Percentiles rank a stretch among this genome's conserved stretches.
Evolutionary conservation across 2,888 invertebrate species (phyloP).

Genomic region (Watsonalla cultraria): DNA sequence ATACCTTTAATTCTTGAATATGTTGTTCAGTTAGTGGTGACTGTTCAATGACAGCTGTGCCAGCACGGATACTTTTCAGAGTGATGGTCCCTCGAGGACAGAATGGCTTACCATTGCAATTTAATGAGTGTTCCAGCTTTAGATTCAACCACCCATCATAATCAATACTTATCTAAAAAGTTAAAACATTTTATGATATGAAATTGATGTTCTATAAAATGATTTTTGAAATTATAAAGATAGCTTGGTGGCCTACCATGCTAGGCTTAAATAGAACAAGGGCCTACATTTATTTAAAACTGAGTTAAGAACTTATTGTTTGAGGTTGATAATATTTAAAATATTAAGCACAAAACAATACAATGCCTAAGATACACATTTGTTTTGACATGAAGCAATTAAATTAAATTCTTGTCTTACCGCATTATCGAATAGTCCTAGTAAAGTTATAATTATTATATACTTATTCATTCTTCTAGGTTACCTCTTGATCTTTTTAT

Average conservation of each 20-base stretch:
- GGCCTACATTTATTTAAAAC: no score
- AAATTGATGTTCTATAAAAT: no score
- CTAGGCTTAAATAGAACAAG: no score
- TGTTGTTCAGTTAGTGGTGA: slow-evolving; percentile 76
- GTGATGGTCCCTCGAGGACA: slow-evolving; percentile 84
- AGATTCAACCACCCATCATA: slow-evolving; percentile 87
- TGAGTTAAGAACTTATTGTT: no score
- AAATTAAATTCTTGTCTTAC: slow-evolving; percentile 14
- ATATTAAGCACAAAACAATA: no score
- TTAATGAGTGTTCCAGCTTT: slow-evolving; percentile 83
- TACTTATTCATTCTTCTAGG: no score
- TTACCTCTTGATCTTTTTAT: no score
- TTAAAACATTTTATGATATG: background rate
- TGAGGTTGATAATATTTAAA: no score
- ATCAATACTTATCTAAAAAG: slow-evolving; percentile 74
- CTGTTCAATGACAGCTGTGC: slow-evolving; percentile 81
- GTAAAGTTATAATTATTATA: background rate
- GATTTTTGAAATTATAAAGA: no score
- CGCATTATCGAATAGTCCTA: slow-evolving; percentile 28
- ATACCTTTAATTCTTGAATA: slow-evolving; percentile 77
- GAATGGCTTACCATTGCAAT: slow-evolving; percentile 74
- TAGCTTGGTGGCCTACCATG: no score
- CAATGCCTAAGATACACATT: no score
- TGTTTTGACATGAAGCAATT: background rate
- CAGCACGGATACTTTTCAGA: slow-evolving; percentile 83